phyloP scores from a whole-genome alignment of 2,888 invertebrate species.

The Ecdyonurus torrentis region DNA sequence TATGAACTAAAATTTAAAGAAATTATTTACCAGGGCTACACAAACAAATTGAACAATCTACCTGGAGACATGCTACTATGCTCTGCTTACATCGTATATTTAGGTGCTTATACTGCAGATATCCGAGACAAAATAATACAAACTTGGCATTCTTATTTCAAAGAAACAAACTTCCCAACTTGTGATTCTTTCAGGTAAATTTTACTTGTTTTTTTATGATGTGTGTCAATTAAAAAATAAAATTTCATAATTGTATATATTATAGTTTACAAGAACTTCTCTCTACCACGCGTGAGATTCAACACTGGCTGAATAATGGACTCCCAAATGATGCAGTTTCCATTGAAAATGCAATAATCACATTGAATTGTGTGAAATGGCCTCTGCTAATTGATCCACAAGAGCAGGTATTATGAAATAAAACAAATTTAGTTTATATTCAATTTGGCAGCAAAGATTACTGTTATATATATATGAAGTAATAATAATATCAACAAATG shows the following conservation, averaged over 20 bases:
- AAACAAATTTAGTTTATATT: slow-evolving; percentile 6
- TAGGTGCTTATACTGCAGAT: slow-evolving; percentile 70
- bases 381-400: slow-evolving; percentile 92
- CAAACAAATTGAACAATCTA: slow-evolving; percentile 48
- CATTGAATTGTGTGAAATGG: slow-evolving; percentile 66
- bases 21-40: slow-evolving; percentile 48
- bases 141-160: slow-evolving; percentile 52
- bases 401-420: slow-evolving; percentile 47
- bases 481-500: too few species aligned
- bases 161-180: slow-evolving; percentile 47
- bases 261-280: slow-evolving; percentile 49
- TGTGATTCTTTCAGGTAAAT: slow-evolving; percentile 46
- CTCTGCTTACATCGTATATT: slow-evolving; percentile 75
- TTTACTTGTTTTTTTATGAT: not conserved
- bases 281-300: slow-evolving; percentile 73
- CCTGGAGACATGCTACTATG: slow-evolving; percentile 78
- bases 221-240: not conserved
- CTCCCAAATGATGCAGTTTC: slow-evolving; percentile 76
- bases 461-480: too few species aligned
- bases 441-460: too few species aligned
- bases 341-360: slow-evolving; percentile 83
- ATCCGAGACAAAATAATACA: slow-evolving; percentile 49
- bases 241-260: slow-evolving; percentile 22
- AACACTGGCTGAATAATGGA: slow-evolving; percentile 79
- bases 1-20: too few species aligned